Percentiles rank a stretch among this genome's conserved stretches.
Conservation (phyloP, 2,888 invertebrate genomes). For the Eristalis intricaria region DNA sequence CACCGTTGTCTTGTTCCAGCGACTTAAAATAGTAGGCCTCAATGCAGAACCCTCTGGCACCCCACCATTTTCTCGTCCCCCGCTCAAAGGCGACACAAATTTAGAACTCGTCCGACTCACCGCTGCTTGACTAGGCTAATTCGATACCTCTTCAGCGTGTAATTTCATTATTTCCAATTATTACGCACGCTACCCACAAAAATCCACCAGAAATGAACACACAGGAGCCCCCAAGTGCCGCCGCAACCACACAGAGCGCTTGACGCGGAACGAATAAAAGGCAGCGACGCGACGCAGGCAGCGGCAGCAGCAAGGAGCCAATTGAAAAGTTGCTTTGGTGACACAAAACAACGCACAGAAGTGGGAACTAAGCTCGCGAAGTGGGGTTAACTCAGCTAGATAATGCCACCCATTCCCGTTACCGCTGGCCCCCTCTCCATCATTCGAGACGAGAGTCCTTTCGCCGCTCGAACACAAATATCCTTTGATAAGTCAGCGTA, state of each 20-base stretch:
- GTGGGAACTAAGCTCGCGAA: conserved; percentile 47
- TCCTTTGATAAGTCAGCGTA: conserved; percentile 72
- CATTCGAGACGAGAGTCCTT: conserved; percentile 10
- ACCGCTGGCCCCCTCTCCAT: background rate
- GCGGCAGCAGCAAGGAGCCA: conserved; percentile 17
- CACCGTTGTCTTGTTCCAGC: too few relatives aligned
- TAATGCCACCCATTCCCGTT: conserved; percentile 38
- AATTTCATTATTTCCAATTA: conserved; percentile 68
- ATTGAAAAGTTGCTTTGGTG: conserved; percentile 72
- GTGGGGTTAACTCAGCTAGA: conserved; percentile 69
- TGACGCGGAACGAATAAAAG: conserved; percentile 32
- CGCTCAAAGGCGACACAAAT: background rate
- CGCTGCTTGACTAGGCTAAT: conserved; percentile 23
- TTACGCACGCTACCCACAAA: conserved; percentile 67
- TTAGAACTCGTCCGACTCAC: background rate
- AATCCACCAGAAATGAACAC: conserved; percentile 2
- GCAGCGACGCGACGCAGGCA: too few relatives aligned
- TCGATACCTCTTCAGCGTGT: conserved; percentile 52
- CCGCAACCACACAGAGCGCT: background rate
- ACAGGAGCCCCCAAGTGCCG: background rate
- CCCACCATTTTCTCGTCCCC: background rate
- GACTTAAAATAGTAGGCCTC: background rate
- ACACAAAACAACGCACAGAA: conserved; percentile 61
- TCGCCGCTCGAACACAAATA: conserved; percentile 56
- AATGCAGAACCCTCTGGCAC: too few relatives aligned